Evolutionary conservation across 2,888 invertebrate genomes (phyloP).

Genomic region (Keiferia lycopersicella): DNA sequence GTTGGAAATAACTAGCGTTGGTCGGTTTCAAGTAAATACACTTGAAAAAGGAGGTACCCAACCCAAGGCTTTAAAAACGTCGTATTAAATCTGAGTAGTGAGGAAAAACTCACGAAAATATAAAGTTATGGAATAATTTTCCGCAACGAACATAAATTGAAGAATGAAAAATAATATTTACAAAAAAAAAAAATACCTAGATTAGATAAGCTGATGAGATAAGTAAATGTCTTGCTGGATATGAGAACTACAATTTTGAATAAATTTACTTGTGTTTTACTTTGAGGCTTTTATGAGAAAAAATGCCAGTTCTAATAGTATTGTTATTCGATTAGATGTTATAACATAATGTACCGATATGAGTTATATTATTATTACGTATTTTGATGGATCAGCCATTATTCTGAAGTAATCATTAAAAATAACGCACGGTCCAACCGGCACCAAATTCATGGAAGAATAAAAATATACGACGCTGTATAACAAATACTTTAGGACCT

Average conservation of each 20-base stretch:
- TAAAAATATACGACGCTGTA: not conserved
- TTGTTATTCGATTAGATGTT: no score
- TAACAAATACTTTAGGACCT: constrained; percentile 7
- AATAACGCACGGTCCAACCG: not conserved
- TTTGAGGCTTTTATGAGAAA: no score
- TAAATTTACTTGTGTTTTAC: no score
- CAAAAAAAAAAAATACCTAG: no score
- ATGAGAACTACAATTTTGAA: no score
- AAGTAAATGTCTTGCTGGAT: no score
- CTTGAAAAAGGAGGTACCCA: not conserved
- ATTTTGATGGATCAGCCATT: not conserved
- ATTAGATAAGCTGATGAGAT: no score
- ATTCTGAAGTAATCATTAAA: not conserved
- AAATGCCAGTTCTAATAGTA: no score
- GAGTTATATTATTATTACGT: not conserved
- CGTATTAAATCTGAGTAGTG: not conserved
- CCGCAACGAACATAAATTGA: no score
- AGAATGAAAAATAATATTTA: no score
- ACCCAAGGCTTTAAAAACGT: not conserved
- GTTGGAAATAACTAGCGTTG: constrained; percentile 5
- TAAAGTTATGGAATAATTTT: no score
- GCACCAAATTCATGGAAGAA: constrained; percentile 5
- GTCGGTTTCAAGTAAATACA: constrained; percentile 8
- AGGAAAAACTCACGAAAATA: no score
- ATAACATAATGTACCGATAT: not conserved